A percentile compares a stretch with the other conserved stretches of the same genome.
Evolutionary conservation across 1,140 invertebrate genomes (phyloP).

Genomic region (Drosophila malerkotliana): DNA sequence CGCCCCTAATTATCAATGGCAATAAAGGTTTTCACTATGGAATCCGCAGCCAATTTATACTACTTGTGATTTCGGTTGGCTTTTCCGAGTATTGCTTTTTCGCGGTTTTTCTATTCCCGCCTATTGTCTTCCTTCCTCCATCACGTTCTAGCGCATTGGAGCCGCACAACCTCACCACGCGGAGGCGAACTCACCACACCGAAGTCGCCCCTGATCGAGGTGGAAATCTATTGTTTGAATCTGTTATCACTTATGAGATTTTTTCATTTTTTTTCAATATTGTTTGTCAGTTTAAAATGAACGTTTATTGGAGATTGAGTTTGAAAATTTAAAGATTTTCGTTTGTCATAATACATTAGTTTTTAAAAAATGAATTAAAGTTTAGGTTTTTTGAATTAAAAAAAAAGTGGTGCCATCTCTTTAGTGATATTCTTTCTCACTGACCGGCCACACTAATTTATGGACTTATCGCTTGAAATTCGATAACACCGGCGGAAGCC

Average conservation of each 20-base stretch:
- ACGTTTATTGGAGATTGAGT: neutral
- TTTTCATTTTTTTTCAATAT: neutral
- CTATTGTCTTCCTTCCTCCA: slow-evolving; percentile 14
- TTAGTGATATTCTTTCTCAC: too few species aligned
- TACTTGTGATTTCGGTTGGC: neutral
- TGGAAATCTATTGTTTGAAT: slow-evolving; percentile 1
- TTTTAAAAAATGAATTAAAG: neutral
- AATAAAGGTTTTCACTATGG: neutral
- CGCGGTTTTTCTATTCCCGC: slow-evolving; percentile 24
- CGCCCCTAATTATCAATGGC: neutral
- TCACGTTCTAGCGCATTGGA: neutral
- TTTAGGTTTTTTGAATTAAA: neutral
- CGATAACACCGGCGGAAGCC: too few species aligned
- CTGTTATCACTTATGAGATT: neutral
- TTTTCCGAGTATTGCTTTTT: slow-evolving; percentile 18
- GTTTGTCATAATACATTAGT: neutral
- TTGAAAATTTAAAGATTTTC: neutral
- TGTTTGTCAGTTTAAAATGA: neutral
- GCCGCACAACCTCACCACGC: neutral
- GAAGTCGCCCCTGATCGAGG: neutral
- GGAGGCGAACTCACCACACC: slow-evolving; percentile 1
- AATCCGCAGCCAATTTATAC: neutral
- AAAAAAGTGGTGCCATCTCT: too few species aligned
- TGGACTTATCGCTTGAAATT: too few species aligned
- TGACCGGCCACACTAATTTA: too few species aligned